Evolutionary conservation across 2,797 vertebrate genomes (phyloP).

Genomic region (Chanos chanos): DNA sequence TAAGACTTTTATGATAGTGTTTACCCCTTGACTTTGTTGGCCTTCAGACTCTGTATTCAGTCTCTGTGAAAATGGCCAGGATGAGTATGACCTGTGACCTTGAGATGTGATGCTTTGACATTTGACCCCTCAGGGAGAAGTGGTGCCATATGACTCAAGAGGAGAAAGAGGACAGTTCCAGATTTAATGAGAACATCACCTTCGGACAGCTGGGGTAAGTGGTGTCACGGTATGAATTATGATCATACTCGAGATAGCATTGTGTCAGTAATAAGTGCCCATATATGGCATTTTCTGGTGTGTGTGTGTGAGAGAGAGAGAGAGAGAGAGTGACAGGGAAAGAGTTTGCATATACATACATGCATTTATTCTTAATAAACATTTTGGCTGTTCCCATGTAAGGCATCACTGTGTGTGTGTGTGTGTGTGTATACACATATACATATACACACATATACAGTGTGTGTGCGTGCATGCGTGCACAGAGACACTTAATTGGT

Average conservation of each 20-base stretch:
- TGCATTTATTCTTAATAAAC: no score
- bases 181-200: slow-evolving; percentile 95
- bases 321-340: no score
- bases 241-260: neutral
- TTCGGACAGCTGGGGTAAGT: slow-evolving; percentile 95
- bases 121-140: slow-evolving; percentile 82
- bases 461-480: neutral
- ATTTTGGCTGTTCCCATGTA: no score
- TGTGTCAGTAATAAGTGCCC: neutral
- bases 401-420: neutral
- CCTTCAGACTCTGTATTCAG: neutral
- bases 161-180: slow-evolving; percentile 89
- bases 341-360: no score
- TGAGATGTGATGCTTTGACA: slow-evolving; percentile 24
- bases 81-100: slow-evolving; percentile 28
- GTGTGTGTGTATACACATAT: neutral
- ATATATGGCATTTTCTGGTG: neutral
- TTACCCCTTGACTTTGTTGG: neutral
- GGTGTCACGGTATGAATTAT: neutral
- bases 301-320: no score
- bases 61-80: neutral
- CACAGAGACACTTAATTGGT: no score
- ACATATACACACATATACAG: no score
- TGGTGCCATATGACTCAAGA: slow-evolving; percentile 98
- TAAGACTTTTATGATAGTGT: no score